Evolutionary conservation across 2,888 invertebrate species (phyloP).

Genomic region (Omphaloscelis lunosa): DNA sequence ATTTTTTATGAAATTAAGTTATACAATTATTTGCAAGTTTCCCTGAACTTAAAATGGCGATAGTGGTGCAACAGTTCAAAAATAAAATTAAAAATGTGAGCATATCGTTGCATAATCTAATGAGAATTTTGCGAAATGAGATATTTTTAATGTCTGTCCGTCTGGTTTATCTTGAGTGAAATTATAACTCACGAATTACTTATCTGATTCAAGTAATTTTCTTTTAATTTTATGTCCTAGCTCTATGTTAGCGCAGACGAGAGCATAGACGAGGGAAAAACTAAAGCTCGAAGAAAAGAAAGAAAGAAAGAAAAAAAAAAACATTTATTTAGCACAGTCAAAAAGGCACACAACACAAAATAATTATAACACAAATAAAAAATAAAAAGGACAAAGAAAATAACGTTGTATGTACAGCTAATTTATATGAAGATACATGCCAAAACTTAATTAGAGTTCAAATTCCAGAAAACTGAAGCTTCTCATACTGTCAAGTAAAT

Average conservation of each 20-base stretch:
- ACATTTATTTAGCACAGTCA: no score
- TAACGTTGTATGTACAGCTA: no score
- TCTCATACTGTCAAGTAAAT: slow-evolving; percentile 23
- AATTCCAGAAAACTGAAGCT: slow-evolving; percentile 23
- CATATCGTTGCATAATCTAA: neutral
- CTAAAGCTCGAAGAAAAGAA: no score
- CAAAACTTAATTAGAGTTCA: slow-evolving; percentile 26
- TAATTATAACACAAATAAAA: no score
- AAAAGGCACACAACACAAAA: no score
- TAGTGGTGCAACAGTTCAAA: neutral
- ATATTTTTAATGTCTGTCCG: neutral
- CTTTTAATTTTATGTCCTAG: neutral
- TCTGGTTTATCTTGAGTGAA: neutral
- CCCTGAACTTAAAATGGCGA: neutral
- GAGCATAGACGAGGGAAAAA: neutral
- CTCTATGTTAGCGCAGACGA: neutral
- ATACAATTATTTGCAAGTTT: neutral
- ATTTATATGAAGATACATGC: slow-evolving; percentile 26
- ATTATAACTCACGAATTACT: neutral
- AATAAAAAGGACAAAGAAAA: no score
- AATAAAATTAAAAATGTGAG: neutral
- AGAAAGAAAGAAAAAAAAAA: no score
- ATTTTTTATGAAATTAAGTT: no score
- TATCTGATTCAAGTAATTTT: neutral
- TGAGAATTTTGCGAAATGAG: neutral